Conservation (phyloP, 2,113 vertebrate genomes). For the Holacanthus passer region DNA sequence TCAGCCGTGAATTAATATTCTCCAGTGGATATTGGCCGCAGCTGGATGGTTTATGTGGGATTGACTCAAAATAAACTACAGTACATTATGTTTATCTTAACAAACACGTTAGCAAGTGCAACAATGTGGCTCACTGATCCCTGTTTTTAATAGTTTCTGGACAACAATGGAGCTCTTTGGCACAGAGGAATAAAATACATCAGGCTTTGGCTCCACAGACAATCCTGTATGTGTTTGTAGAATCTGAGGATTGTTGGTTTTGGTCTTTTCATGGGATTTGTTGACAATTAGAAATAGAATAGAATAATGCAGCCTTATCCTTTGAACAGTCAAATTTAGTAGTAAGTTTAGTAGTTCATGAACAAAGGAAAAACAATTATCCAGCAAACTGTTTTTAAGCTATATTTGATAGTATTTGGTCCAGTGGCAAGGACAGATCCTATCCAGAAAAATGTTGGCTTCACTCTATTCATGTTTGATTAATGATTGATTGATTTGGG, state of each 20-base stretch:
- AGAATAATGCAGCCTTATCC: neutral
- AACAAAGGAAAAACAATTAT: neutral
- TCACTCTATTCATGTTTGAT: neutral
- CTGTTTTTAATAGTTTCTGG: neutral
- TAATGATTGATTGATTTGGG: neutral
- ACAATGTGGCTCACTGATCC: neutral
- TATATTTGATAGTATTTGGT: neutral
- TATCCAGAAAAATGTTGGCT: neutral
- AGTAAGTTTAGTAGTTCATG: neutral
- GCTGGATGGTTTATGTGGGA: neutral
- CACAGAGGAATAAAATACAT: neutral
- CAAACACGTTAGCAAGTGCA: neutral
- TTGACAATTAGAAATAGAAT: neutral
- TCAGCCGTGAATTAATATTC: neutral
- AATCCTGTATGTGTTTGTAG: neutral
- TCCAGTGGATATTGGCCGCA: neutral
- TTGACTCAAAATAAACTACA: neutral
- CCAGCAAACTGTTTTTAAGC: neutral
- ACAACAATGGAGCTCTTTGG: neutral
- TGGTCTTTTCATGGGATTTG: neutral
- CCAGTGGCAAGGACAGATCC: neutral
- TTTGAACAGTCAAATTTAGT: neutral
- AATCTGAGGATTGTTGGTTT: neutral
- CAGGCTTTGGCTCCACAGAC: neutral
- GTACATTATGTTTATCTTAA: no score